Evolutionary conservation across 1,140 invertebrate species (phyloP).

Genomic region (Zaprionus nigranus): DNA sequence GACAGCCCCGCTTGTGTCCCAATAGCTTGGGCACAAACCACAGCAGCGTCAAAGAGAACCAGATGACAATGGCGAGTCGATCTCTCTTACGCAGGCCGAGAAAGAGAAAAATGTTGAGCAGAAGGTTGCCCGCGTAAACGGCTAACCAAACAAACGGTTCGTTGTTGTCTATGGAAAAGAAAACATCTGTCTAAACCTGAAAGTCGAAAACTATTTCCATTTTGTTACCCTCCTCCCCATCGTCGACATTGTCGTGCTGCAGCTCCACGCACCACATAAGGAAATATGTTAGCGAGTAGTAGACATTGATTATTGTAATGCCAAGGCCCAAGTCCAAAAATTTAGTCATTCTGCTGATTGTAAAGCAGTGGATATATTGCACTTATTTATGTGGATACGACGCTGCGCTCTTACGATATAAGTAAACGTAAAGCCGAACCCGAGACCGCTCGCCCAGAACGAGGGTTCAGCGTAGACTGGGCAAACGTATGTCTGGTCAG

Average conservation of each 20-base stretch:
- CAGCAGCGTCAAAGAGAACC: conserved; percentile 42
- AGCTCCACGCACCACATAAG: conserved; percentile 47
- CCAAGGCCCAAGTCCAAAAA: conserved; percentile 48
- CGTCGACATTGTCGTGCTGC: background rate
- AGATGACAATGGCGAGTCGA: conserved; percentile 33
- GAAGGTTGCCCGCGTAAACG: conserved; percentile 39
- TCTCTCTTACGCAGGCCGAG: conserved; percentile 45
- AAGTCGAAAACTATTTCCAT: background rate
- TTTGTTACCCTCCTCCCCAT: conserved; percentile 24
- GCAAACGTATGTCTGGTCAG: conserved; percentile 33
- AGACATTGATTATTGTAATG: conserved; percentile 46
- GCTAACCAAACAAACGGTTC: conserved; percentile 41
- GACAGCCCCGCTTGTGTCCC: conserved; percentile 17
- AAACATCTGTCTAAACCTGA: conserved; percentile 21
- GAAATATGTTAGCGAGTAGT: conserved; percentile 45
- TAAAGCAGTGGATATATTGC: background rate
- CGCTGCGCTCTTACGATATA: conserved; percentile 23
- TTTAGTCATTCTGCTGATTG: conserved; percentile 28
- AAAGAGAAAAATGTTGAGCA: conserved; percentile 43
- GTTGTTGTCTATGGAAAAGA: conserved; percentile 23
- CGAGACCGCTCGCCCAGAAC: conserved; percentile 53
- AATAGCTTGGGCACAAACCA: conserved; percentile 40
- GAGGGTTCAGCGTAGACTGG: conserved; percentile 55
- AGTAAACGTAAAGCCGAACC: conserved; percentile 33
- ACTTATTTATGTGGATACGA: background rate